phyloP scores from a whole-genome alignment of 2,888 invertebrate species.

The Euproctis similis region DNA sequence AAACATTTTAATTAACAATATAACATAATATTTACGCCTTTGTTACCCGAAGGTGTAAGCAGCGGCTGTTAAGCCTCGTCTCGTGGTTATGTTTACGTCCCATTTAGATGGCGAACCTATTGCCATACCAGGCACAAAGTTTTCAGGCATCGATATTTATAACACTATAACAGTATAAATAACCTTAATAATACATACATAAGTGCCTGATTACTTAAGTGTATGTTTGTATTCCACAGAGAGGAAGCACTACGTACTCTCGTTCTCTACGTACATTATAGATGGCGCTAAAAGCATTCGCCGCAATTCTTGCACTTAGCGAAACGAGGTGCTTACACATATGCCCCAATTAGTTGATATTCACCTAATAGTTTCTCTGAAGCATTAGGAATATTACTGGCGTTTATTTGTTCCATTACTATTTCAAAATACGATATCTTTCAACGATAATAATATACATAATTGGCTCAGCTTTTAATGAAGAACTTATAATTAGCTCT shows the following conservation, averaged over 20 bases:
- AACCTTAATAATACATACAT: too few species aligned
- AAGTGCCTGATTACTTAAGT: not conserved
- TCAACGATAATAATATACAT: conserved; percentile 7
- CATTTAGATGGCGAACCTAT: too few species aligned
- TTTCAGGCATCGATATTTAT: too few species aligned
- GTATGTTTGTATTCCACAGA: conserved; percentile 4
- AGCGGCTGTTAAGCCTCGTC: too few species aligned
- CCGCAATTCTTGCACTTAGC: conserved; percentile 27
- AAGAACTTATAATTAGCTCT: too few species aligned
- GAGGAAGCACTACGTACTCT: conserved; percentile 15
- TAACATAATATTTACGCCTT: too few species aligned
- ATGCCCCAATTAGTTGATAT: conserved; percentile 23
- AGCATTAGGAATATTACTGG: conserved; percentile 20
- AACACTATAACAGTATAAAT: too few species aligned
- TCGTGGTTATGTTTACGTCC: too few species aligned
- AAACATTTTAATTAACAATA: too few species aligned
- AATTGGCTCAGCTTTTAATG: conserved; percentile 8
- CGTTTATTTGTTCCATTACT: conserved; percentile 8
- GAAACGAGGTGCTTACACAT: conserved; percentile 16
- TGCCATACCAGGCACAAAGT: too few species aligned
- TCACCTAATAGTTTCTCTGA: conserved; percentile 25
- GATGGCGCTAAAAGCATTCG: conserved; percentile 31
- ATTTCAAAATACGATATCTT: too few species aligned
- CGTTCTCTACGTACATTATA: conserved; percentile 26
- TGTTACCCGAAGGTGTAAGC: too few species aligned